Evolutionary conservation across 2,888 invertebrate genomes (phyloP).

Genomic region (Thyatira batis): DNA sequence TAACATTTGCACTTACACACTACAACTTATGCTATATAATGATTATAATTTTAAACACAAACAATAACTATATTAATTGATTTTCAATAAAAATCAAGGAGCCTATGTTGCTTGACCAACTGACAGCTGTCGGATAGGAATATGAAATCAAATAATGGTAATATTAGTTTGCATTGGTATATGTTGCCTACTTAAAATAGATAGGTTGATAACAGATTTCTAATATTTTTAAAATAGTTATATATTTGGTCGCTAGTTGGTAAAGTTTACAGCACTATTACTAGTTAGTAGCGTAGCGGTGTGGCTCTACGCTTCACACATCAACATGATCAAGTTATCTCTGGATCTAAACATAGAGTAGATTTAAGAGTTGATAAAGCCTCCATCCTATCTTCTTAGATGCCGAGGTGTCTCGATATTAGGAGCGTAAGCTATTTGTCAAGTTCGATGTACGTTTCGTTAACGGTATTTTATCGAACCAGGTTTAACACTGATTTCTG

Average conservation of each 20-base stretch:
- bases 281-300: conserved; percentile 19
- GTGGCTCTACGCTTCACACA: conserved; percentile 48
- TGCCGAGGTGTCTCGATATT: conserved; percentile 76
- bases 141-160: no score
- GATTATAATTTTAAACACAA: no score
- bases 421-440: conserved; percentile 81
- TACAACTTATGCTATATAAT: no score
- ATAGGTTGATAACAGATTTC: not conserved
- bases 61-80: no score
- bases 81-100: no score
- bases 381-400: conserved; percentile 48
- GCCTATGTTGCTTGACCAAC: no score
- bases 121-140: no score
- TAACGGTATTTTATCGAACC: conserved; percentile 60
- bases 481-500: conserved; percentile 41
- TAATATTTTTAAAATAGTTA: conserved; percentile 20
- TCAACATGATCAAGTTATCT: conserved; percentile 74
- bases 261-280: conserved; percentile 48
- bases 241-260: conserved; percentile 35
- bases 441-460: conserved; percentile 72
- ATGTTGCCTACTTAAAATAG: not conserved
- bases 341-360: conserved; percentile 67
- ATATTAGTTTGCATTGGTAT: no score
- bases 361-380: conserved; percentile 66
- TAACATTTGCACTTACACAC: no score